Evolutionary conservation across 1,140 invertebrate species (phyloP), one percentile per base, ranked within the genome.

Genomic region (Melanaphis sacchari): DNA sequence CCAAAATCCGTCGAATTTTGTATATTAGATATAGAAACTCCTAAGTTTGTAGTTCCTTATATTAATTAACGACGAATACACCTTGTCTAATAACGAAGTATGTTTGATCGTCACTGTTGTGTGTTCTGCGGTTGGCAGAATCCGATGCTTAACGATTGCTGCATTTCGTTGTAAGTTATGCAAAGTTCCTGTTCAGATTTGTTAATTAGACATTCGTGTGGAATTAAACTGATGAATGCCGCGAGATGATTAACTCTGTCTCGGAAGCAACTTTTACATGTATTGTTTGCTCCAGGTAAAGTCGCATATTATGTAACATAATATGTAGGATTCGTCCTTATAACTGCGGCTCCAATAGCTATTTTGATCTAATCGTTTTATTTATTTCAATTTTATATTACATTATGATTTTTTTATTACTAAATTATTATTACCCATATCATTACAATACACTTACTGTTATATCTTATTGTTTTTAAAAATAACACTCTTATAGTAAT

Each of bases 31-130:
- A 22, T 89, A 52, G 87, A 89, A 59, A n/a, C 49, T 90, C 38
- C 38, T 31, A 40, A 90, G n/a, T 54, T n/a, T 41, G 26, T 15
- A 15, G 38, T 90, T 90, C 89, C 89, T 90, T 90, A 90, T 89
- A 89, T 90, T 90, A 90, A 90, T 90, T 90, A 90, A 90, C 89
- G 54, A 90, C 52, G 54, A 59, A 90, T 90, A 59, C 88, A 54
- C 40, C 52, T 90, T 38, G 52, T 90, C 49, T 36, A 49, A 59
- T 31, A 54, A 90, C 31, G 89, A 59, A 90, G 89, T 90, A 66
- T 90, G 89, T 66, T 59, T 90, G 89, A 66, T 90, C 89, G 38
- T 90, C 89, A 90, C 89, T 90, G 89, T 31, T 90, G 52, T 90
- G 31, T n/a, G 52, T 90, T 90, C 52, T 90, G 89, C 26, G 89